Evolutionary conservation across 2,888 invertebrate species (phyloP), one percentile per base, ranked within the genome.

Genomic region (Platycheirus rosarum): DNA sequence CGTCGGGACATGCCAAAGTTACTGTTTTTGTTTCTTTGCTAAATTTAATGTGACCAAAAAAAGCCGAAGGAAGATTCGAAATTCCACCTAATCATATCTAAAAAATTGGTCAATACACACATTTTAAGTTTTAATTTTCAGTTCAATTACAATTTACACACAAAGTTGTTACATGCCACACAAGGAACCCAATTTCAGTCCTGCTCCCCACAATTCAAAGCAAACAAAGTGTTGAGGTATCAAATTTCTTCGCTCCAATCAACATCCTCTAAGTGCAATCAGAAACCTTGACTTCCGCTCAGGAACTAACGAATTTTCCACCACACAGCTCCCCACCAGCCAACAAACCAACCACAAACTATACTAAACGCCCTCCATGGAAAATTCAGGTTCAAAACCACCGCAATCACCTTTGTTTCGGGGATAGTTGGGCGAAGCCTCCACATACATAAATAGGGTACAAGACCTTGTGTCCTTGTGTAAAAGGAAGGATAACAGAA

Each of bases 261-360:
- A 37, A 13, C 48, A 20, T 26, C 42, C 37, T 69, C 46, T 14
- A n/a, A n/a, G 16, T 8, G 32, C 63, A 74, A 74, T 79, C 69
- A 69, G 69, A 63, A 74, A 74, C 79, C 70, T 53, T 70, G 53
- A 75, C 79, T 80, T 80, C 79, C 74, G 37, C 44, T 69, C 66
- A 26, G 42, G 49, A 68, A 68, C 68, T 49, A 68, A 55, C 60
- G 66, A 78, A 42, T 68, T 68, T 55, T 49, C 62, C 23, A 8
- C 11, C 9, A 5, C 32, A 51, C 20, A 3, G 7, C 0, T 11
- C 6, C 11, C 1, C 49, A 18, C 13, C 35, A 26, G 40, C 57
- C 57, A 57, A 40, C 57, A 74, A 63, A 55, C 62, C 55, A 74
- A 71, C 79, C 74, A 37, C 63, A 69, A 68, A 74, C 69, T 42